Evolutionary conservation across 1,140 invertebrate species (phyloP).

Genomic region (Nilaparvata lugens): DNA sequence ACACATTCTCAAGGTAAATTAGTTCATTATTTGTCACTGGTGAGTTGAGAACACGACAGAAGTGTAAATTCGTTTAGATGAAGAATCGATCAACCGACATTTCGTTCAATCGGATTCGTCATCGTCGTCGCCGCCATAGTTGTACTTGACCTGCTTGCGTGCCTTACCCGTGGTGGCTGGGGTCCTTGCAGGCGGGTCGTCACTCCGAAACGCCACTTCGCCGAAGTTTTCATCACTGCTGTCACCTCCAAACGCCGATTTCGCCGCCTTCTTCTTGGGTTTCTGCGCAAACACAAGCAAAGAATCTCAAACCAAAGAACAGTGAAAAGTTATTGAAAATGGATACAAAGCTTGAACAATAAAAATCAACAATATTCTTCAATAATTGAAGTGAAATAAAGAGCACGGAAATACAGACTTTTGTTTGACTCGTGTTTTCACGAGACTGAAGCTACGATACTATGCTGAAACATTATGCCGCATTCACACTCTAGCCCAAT

Average conservation of each 20-base stretch:
- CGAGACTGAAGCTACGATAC: no score
- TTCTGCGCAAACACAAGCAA: not conserved
- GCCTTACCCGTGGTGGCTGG: conserved; percentile 3
- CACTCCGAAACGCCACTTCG: not conserved
- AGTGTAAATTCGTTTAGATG: no score
- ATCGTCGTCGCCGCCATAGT: conserved; percentile 10
- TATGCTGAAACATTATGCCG: no score
- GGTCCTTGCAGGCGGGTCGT: not conserved
- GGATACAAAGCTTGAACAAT: not conserved
- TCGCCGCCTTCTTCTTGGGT: conserved; percentile 13
- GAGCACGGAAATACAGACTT: not conserved
- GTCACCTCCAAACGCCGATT: not conserved
- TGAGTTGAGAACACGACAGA: no score
- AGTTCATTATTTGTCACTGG: no score
- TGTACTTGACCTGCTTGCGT: conserved; percentile 14
- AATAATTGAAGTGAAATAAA: not conserved
- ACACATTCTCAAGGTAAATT: no score
- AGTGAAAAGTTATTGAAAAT: not conserved
- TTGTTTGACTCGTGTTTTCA: no score
- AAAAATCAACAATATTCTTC: not conserved
- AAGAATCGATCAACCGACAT: no score
- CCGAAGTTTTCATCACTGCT: conserved; percentile 4
- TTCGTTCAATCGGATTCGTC: not conserved
- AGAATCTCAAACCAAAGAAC: not conserved
- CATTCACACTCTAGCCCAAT: no score